phyloP scores from a whole-genome alignment of 1,140 invertebrate genomes.

The Onthophagus taurus region DNA sequence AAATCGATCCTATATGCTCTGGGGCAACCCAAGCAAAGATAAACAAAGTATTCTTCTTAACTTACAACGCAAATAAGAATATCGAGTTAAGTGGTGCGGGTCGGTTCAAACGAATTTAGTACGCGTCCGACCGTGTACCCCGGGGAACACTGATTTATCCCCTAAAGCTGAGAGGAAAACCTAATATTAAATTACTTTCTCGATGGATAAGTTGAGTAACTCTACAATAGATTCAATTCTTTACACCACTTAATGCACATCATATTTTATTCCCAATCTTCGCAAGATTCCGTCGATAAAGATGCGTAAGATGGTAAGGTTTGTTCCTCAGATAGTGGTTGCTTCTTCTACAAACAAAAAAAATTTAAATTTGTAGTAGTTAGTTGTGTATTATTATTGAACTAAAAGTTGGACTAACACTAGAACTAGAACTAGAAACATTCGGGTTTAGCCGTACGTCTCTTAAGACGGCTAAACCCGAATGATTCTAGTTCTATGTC shows the following conservation, averaged over 20 bases:
- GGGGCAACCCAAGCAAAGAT: too few species aligned
- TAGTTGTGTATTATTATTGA: neutral
- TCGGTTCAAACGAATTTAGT: conserved; percentile 19
- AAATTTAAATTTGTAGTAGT: too few species aligned
- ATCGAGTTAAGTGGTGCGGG: conserved; percentile 21
- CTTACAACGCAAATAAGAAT: conserved; percentile 26
- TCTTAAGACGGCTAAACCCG: too few species aligned
- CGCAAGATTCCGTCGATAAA: neutral
- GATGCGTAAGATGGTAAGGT: conserved; percentile 8
- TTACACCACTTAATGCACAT: neutral
- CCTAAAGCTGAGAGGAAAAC: conserved; percentile 1
- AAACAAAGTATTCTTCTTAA: conserved; percentile 28
- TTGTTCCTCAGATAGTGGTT: neutral
- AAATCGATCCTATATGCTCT: too few species aligned
- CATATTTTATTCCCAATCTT: neutral
- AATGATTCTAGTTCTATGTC: too few species aligned
- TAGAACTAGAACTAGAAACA: too few species aligned
- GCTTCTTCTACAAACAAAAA: conserved; percentile 9
- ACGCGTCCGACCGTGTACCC: conserved; percentile 9
- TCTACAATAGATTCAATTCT: neutral
- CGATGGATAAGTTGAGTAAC: too few species aligned
- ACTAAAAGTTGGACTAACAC: too few species aligned
- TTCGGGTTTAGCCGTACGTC: too few species aligned
- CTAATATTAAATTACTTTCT: conserved; percentile 8
- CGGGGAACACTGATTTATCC: conserved; percentile 12